Percentiles rank a stretch among this genome's conserved stretches.
phyloP scores from a whole-genome alignment of 2,797 vertebrate genomes.

The Rhinophrynus dorsalis region DNA sequence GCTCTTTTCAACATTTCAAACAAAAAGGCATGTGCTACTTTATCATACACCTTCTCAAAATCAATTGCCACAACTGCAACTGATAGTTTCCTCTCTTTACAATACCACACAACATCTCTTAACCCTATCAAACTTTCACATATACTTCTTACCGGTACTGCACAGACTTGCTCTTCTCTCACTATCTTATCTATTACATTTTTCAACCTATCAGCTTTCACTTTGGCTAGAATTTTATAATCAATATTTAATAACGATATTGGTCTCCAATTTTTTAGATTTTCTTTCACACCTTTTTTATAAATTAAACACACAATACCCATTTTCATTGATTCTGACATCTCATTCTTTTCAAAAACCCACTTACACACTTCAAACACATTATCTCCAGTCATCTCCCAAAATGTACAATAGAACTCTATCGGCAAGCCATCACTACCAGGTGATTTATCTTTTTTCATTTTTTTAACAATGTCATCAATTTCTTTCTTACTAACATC shows the following conservation, averaged over 20 bases:
- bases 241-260: not conserved
- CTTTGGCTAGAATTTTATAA: not conserved
- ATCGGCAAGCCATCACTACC: not conserved
- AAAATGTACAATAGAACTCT: not conserved
- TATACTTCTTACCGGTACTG: not conserved
- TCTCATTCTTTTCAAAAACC: not conserved
- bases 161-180: not conserved
- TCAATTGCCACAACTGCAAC: not conserved
- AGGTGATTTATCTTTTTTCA: not conserved
- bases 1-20: not conserved
- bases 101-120: not conserved
- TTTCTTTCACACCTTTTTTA: not conserved
- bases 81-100: not conserved
- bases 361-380: not conserved
- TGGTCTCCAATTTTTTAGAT: not conserved
- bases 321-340: not conserved
- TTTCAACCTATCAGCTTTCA: not conserved
- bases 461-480: not conserved
- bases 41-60: not conserved
- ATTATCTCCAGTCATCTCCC: not conserved
- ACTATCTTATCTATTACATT: not conserved
- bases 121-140: not conserved
- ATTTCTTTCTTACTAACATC: not conserved
- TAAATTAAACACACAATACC: not conserved
- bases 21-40: not conserved